A percentile compares a stretch with the other conserved stretches of the same genome.
phyloP scores from a whole-genome alignment of 2,797 vertebrate species.

The Micromesistius poutassou region DNA sequence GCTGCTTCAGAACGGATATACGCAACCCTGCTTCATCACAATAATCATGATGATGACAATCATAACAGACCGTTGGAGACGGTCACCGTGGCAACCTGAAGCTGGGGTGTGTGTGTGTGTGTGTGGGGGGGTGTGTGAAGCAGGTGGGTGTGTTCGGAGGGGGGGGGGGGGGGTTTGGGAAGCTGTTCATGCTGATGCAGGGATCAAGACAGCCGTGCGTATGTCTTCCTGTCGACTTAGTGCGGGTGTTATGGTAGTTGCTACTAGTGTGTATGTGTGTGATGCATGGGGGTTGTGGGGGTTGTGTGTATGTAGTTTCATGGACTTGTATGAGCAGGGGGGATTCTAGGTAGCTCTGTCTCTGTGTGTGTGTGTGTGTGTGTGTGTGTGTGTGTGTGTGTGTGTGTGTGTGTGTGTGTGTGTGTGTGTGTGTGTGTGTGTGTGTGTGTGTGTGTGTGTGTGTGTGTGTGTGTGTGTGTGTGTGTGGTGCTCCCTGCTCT shows the following conservation, averaged over 20 bases:
- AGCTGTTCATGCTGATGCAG: slow-evolving; percentile 16
- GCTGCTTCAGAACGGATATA: background rate
- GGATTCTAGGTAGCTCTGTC: no score
- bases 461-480: background rate
- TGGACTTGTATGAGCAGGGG: no score
- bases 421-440: no score
- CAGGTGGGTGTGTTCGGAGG: slow-evolving; percentile 14
- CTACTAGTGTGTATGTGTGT: slow-evolving; percentile 32
- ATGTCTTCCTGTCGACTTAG: slow-evolving; percentile 28
- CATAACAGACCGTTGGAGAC: background rate
- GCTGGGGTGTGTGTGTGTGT: slow-evolving; percentile 2
- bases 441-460: no score
- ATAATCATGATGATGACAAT: background rate
- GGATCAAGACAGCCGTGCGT: slow-evolving; percentile 7
- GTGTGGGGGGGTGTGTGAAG: background rate
- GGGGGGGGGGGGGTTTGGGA: background rate
- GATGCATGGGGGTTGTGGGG: background rate
- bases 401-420: background rate
- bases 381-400: no score
- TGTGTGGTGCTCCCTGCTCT: background rate
- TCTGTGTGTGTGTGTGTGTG: no score
- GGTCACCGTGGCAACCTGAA: background rate
- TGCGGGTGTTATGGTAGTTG: slow-evolving; percentile 43
- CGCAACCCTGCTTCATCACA: background rate
- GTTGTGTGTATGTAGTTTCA: background rate